These are phyloP conservation scores for Lissonota sp. DNA, from an alignment of 2,888 invertebrate species.

Conservation along the genomic window DNA sequence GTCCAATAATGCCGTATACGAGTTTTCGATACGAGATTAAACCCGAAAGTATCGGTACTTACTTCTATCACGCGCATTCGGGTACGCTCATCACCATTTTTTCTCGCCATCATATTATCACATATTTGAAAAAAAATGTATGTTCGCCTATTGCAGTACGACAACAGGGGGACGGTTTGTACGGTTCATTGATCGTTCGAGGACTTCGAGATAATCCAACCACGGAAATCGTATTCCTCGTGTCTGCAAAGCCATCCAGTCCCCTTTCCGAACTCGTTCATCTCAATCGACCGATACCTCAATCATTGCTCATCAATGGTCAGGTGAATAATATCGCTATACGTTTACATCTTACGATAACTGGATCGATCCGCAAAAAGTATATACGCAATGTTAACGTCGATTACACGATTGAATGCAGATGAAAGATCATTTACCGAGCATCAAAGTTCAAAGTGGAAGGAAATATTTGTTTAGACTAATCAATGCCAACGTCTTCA, in stretches of 20 bases:
- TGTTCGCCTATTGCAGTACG: slow-evolving; percentile 81
- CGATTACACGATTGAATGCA: slow-evolving; percentile 26
- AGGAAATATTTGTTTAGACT: slow-evolving; percentile 85
- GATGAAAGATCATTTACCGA: slow-evolving; percentile 41
- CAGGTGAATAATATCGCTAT: slow-evolving; percentile 69
- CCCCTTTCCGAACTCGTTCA: slow-evolving; percentile 85
- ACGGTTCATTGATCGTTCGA: slow-evolving; percentile 86
- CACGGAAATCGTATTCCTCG: slow-evolving; percentile 84
- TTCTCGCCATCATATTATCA: background rate
- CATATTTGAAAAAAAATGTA: background rate
- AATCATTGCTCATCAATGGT: slow-evolving; percentile 84
- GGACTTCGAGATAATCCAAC: slow-evolving; percentile 83
- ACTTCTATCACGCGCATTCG: slow-evolving; percentile 79
- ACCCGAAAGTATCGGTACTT: slow-evolving; percentile 72
- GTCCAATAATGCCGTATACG: slow-evolving; percentile 79
- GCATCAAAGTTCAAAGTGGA: slow-evolving; percentile 82
- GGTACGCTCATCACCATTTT: slow-evolving; percentile 80
- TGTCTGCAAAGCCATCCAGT: slow-evolving; percentile 86
- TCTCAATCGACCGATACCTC: slow-evolving; percentile 79
- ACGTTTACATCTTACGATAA: no score
- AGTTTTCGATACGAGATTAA: slow-evolving; percentile 77
- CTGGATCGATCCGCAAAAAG: no score
- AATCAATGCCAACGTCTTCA: slow-evolving; percentile 85
- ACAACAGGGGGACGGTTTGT: slow-evolving; percentile 87
- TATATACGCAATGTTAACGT: no score